phyloP scores from a whole-genome alignment of 1,140 invertebrate genomes.

The Temnothorax nylanderi region DNA sequence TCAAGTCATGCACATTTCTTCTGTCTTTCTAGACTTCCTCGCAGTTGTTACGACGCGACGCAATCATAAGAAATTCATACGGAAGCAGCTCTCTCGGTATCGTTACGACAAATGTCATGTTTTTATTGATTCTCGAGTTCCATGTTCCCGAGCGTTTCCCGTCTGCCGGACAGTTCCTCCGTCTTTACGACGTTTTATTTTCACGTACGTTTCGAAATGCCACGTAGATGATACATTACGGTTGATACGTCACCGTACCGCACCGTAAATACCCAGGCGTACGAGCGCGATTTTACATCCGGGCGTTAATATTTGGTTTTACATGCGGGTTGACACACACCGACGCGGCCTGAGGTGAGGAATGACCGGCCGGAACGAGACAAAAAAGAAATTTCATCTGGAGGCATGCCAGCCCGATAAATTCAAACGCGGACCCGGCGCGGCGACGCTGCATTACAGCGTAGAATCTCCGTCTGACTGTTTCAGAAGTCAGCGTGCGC shows the following conservation, averaged over 20 bases:
- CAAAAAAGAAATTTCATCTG: constrained; percentile 62
- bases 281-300: constrained; percentile 35
- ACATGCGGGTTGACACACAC: constrained; percentile 51
- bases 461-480: constrained; percentile 45
- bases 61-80: constrained; percentile 26
- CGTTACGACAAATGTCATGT: constrained; percentile 20
- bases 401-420: constrained; percentile 68
- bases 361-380: constrained; percentile 43
- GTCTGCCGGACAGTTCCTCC: constrained; percentile 51
- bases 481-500: constrained; percentile 57
- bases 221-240: constrained; percentile 56
- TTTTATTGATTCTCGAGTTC: constrained; percentile 15
- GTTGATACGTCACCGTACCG: constrained; percentile 43
- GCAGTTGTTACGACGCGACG: not conserved
- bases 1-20: not conserved
- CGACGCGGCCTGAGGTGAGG: constrained; percentile 35
- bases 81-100: not conserved
- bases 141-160: not conserved
- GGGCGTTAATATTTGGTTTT: constrained; percentile 74
- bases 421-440: constrained; percentile 58
- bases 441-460: constrained; percentile 38
- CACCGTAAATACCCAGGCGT: constrained; percentile 54
- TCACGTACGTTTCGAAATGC: constrained; percentile 23
- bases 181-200: constrained; percentile 14
- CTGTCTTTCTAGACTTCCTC: not conserved